Evolutionary conservation across 2,797 vertebrate species (phyloP).

Genomic region (Microcaecilia unicolor): DNA sequence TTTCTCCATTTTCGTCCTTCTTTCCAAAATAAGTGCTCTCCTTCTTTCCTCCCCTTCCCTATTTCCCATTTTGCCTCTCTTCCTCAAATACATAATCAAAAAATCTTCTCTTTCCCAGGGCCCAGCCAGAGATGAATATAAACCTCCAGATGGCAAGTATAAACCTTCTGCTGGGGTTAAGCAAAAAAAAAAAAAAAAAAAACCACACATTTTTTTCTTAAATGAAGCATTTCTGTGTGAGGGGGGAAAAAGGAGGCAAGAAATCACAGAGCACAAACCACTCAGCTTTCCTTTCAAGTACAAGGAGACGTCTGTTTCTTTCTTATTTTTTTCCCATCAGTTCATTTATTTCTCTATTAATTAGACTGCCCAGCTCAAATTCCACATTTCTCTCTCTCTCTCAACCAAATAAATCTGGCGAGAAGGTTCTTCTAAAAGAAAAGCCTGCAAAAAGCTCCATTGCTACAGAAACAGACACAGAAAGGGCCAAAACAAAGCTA

Average conservation of each 20-base stretch:
- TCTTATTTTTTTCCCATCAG: not conserved
- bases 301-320: conserved; percentile 12
- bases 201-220: conserved; percentile 28
- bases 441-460: conserved; percentile 10
- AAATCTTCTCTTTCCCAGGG: conserved; percentile 38
- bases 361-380: conserved; percentile 22
- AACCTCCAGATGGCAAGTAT: conserved; percentile 50
- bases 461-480: conserved; percentile 16
- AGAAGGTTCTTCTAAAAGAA: conserved; percentile 9
- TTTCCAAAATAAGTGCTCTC: too few species aligned
- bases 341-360: conserved; percentile 14
- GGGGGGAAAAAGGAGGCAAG: conserved; percentile 4
- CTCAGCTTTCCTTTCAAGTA: conserved; percentile 13
- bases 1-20: too few species aligned
- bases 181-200: conserved; percentile 45
- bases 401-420: conserved; percentile 9
- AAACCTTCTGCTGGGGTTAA: conserved; percentile 53
- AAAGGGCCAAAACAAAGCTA: too few species aligned
- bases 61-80: conserved; percentile 12
- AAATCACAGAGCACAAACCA: conserved; percentile 23
- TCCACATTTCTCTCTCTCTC: conserved; percentile 15
- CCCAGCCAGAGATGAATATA: conserved; percentile 31
- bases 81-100: conserved; percentile 38
- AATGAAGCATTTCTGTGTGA: not conserved
- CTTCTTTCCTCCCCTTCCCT: not conserved